Evolutionary conservation across 2,888 invertebrate genomes (phyloP).

Genomic region (Acheta domesticus): DNA sequence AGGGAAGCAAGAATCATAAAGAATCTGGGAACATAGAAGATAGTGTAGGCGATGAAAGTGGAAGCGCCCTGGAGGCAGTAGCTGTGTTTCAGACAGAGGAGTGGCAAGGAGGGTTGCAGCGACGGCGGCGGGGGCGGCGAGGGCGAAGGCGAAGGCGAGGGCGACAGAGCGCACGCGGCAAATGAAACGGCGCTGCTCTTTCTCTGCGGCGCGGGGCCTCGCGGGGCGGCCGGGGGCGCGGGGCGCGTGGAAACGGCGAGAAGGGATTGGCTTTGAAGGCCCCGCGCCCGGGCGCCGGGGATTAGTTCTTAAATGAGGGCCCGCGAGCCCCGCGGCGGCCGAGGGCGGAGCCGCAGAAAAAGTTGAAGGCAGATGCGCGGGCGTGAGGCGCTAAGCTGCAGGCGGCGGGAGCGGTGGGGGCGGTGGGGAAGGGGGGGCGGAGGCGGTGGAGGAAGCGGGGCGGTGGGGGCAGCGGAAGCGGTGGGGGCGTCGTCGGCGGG

Average conservation of each 20-base stretch:
- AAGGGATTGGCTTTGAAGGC: slow-evolving; percentile 18
- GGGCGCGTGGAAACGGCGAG: background rate
- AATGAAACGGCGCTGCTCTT: background rate
- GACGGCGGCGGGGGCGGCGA: background rate
- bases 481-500: background rate
- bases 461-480: background rate
- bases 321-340: background rate
- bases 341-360: background rate
- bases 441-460: too few species aligned
- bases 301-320: slow-evolving; percentile 12
- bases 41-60: background rate
- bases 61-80: too few species aligned
- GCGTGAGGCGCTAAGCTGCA: background rate
- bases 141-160: background rate
- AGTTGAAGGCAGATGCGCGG: background rate
- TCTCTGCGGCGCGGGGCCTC: background rate
- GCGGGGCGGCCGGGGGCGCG: background rate
- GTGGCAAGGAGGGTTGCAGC: background rate
- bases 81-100: too few species aligned
- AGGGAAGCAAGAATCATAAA: too few species aligned
- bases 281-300: background rate
- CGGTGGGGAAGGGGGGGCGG: too few species aligned
- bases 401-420: too few species aligned
- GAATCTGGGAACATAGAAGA: too few species aligned
- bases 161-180: background rate